phyloP scores from a whole-genome alignment of 2,797 vertebrate species.

The Xerus rutilus region DNA sequence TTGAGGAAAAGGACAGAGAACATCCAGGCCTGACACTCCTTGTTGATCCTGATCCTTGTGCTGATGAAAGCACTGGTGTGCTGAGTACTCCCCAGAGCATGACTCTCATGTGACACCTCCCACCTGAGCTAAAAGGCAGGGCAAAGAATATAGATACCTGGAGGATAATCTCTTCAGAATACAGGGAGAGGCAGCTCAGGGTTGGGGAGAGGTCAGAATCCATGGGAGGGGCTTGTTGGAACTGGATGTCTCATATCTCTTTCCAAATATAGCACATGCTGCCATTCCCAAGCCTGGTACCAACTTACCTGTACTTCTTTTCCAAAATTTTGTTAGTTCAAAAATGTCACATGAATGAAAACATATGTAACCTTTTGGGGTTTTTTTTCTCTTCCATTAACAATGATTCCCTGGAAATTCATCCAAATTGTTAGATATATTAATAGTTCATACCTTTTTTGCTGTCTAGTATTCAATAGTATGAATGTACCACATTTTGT shows the following conservation, averaged over 20 bases:
- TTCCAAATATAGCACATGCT: background rate
- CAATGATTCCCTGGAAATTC: slow-evolving; percentile 40
- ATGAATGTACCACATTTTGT: background rate
- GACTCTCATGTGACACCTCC: background rate
- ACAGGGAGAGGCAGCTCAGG: background rate
- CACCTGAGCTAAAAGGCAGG: background rate
- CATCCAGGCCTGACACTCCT: background rate
- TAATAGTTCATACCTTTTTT: background rate
- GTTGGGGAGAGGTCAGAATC: background rate
- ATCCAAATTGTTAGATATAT: background rate
- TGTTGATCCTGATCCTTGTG: background rate
- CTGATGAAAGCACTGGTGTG: background rate
- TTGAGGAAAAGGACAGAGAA: background rate
- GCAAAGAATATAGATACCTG: background rate
- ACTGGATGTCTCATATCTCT: background rate
- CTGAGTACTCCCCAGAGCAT: background rate
- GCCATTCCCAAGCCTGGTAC: background rate
- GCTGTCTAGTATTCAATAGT: background rate
- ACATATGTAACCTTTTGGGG: background rate
- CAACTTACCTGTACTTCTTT: background rate
- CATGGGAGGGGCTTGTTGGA: background rate
- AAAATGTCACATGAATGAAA: slow-evolving; percentile 6
- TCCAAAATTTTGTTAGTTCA: background rate
- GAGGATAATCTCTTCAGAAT: background rate
- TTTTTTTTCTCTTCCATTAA: background rate